Evolutionary conservation across 2,888 invertebrate genomes (phyloP), one percentile per base, ranked within the genome.

Genomic region (Laspeyria flexula): DNA sequence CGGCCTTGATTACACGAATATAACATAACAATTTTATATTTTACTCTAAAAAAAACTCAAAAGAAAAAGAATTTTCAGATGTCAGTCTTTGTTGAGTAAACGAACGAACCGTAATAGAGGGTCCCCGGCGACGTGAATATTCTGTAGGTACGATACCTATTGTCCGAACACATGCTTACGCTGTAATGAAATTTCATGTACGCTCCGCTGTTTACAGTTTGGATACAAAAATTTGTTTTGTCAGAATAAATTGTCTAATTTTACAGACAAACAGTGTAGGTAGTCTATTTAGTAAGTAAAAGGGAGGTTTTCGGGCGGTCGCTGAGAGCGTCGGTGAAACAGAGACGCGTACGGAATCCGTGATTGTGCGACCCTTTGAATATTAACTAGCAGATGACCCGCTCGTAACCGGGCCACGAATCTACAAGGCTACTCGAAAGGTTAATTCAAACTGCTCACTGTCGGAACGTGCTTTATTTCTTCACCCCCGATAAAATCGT

Each of bases 321-420:
- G 54, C 68, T 65, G 53, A 51, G 64, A 70, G 58, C 59, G 73
- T 59, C 65, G 62, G 72, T 76, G 78, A 76, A 79, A 77, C 70
- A 71, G 80, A 77, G 79, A 88, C 88, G 85, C 85, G 85, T 65
- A 69, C 76, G 78, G 90, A 88, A 90, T 90, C 80, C 78, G 73
- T 83, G 86, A 90, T 88, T 81, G 81, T 81, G 78, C 76, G 84
- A 83, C 85, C 86, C 86, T 87, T 85, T 90, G 89, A 90, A 90
- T 91, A 90, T 90, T 90, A 90, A 90, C 85, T 85, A 87, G 79
- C 79, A 81, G 85, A 85, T 85, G 89, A 88, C 85, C 88, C 84
- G 79, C 75, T 80, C 78, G 79, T 82, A 85, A 81, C 83, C 81
- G 72, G 82, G 79, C 78, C 81, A 79, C 82, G 81, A 80, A 85